Evolutionary conservation across 2,888 invertebrate genomes (phyloP), one percentile per base, ranked within the genome.

Genomic region (Platycheirus rosarum): DNA sequence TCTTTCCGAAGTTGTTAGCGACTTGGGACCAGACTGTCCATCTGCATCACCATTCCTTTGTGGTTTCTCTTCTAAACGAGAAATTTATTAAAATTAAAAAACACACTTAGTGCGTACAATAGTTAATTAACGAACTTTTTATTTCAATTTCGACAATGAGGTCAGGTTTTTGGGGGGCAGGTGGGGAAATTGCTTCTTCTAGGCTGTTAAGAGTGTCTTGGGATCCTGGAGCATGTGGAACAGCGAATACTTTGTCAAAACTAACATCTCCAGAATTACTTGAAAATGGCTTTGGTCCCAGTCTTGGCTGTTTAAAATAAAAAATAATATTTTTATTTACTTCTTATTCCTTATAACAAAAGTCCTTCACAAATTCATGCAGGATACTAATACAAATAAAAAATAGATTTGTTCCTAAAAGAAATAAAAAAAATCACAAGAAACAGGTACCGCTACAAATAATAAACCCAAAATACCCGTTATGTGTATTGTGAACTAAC

Each of bases 231-330:
- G 94, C 95, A 1, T 93, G 92, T 0, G 96, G 96, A 6, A 96
- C 96, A 0, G 94, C 94, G 89, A 96, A 96, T 20, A 96, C 95
- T 88, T 95, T 95, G 88, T 95, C 95, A 87, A 96, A 95, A 0
- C 94, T 94, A 87, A 95, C 95, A 86, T 95, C 94, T 70, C 94
- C 95, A 3, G 94, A 92, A 32, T 95, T 94, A 44, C 95, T 94
- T 7, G 96, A 95, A 89, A 96, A 96, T 23, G 96, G 96, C 89
- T 96, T 96, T 40, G 96, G 96, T 2, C 96, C 96, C 51, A 96
- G 92, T 20, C 96, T 94, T 48, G 96, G 96, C 96, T 96, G 91
- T 53, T 88, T 89, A 70, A 85, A 73, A 71, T 77, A 68, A 76
- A 68, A 76, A 49, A 42, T 40, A 13, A 35, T 68, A 29, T 32